These are phyloP conservation scores for Bugula neritina DNA, from an alignment of 2,888 invertebrate species.

Conservation along the genomic window DNA sequence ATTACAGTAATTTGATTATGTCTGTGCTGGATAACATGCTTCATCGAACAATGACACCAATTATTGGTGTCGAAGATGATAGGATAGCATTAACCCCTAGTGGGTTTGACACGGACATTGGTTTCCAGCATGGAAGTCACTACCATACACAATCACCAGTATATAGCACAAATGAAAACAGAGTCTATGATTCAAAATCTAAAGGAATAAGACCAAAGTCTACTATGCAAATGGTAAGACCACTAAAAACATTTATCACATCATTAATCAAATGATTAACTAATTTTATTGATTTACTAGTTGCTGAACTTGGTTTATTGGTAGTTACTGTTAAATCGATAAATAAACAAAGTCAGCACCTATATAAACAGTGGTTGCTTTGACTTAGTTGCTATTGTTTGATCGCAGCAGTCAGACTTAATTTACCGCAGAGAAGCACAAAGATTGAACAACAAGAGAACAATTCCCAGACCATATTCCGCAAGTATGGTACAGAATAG, in stretches of 20 bases:
- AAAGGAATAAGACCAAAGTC: conserved; percentile 5
- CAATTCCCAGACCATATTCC: not conserved
- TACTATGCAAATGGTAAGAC: conserved; percentile 9
- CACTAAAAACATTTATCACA: not conserved
- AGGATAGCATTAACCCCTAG: not conserved
- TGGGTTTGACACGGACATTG: not conserved
- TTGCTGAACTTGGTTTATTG: not conserved
- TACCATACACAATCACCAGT: too few relatives aligned
- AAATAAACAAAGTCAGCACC: not conserved
- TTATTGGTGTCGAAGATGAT: not conserved
- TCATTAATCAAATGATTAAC: not conserved
- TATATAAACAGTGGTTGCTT: not conserved
- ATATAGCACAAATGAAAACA: too few relatives aligned
- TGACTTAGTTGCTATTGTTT: not conserved
- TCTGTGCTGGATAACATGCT: conserved; percentile 7
- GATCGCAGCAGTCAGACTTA: not conserved
- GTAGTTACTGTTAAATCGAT: not conserved
- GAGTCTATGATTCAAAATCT: not conserved
- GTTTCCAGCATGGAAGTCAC: not conserved
- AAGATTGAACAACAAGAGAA: not conserved
- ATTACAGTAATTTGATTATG: not conserved
- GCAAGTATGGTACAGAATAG: not conserved
- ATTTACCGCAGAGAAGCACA: conserved; percentile 15
- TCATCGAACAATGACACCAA: conserved; percentile 16
- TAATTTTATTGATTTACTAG: not conserved